Evolutionary conservation across 1,140 invertebrate species (phyloP).

Genomic region (Zaprionus gabonicus): DNA sequence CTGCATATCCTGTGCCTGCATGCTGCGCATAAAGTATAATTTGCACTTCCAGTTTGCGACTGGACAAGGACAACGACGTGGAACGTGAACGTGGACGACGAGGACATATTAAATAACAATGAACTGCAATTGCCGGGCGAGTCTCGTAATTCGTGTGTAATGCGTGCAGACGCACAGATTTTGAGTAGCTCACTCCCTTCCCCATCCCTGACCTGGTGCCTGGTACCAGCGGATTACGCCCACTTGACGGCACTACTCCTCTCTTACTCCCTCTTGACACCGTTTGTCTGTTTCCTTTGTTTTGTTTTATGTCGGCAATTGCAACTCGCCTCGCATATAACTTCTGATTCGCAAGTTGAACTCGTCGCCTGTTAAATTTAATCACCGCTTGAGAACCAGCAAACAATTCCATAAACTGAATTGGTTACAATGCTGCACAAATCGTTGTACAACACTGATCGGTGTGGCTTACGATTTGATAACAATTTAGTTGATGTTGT

Average conservation of each 20-base stretch:
- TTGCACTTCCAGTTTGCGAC: conserved; percentile 55
- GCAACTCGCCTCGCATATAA: conserved; percentile 61
- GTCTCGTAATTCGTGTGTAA: conserved; percentile 81
- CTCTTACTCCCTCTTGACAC: conserved; percentile 2
- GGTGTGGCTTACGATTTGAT: neutral
- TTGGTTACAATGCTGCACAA: conserved; percentile 8
- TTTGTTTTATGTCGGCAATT: conserved; percentile 70
- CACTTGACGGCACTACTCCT: neutral
- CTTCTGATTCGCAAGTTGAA: conserved; percentile 72
- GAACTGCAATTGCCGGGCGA: conserved; percentile 82
- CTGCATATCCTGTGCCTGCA: conserved; percentile 9
- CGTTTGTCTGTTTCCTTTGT: conserved; percentile 36
- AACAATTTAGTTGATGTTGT: neutral
- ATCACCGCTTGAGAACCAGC: conserved; percentile 43
- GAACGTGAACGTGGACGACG: conserved; percentile 29
- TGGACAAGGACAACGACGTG: conserved; percentile 31
- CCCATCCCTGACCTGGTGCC: neutral
- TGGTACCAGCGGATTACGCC: conserved; percentile 19
- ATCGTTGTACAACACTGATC: neutral
- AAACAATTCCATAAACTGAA: conserved; percentile 36
- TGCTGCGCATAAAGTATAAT: conserved; percentile 75
- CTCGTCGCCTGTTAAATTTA: conserved; percentile 74
- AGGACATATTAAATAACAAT: conserved; percentile 82
- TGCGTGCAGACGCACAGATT: conserved; percentile 82
- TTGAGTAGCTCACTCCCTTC: conserved; percentile 57